phyloP scores from a whole-genome alignment of 2,888 invertebrate species.

The Andrena bucephala region DNA sequence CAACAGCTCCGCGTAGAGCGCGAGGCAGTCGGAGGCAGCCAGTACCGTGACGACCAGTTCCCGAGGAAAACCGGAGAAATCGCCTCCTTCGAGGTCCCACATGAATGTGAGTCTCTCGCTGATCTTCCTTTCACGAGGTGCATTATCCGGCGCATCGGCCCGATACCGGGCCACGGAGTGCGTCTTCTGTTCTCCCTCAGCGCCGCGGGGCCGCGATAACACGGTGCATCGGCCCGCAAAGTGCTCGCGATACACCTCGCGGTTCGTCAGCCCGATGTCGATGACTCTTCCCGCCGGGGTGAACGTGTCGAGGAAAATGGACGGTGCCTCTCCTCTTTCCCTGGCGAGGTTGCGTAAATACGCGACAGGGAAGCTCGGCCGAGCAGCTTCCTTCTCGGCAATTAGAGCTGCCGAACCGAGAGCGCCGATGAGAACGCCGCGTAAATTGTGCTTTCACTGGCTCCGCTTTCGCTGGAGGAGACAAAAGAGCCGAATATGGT shows the following conservation, averaged over 20 bases:
- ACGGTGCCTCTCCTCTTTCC: background rate
- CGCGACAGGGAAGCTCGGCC: background rate
- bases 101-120: constrained; percentile 80
- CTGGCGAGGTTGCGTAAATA: background rate
- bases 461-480: constrained; percentile 27
- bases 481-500: constrained; percentile 14
- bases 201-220: constrained; percentile 16
- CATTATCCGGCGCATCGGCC: constrained; percentile 35
- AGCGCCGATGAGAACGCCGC: constrained; percentile 6
- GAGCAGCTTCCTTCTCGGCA: background rate
- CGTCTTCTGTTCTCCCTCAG: constrained; percentile 40
- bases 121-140: constrained; percentile 59
- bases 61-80: constrained; percentile 76
- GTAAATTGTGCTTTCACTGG: constrained; percentile 10
- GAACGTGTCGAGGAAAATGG: constrained; percentile 1
- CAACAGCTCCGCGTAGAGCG: constrained; percentile 68
- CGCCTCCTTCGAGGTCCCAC: constrained; percentile 74
- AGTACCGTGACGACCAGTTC: constrained; percentile 77
- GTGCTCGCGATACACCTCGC: constrained; percentile 12
- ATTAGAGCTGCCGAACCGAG: constrained; percentile 1
- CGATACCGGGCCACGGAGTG: constrained; percentile 24
- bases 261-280: background rate
- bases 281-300: background rate
- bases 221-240: constrained; percentile 49
- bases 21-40: constrained; percentile 62